A percentile compares a stretch with the other conserved stretches of the same genome.
phyloP scores from a whole-genome alignment of 2,113 vertebrate species.

The Carlito syrichta region DNA sequence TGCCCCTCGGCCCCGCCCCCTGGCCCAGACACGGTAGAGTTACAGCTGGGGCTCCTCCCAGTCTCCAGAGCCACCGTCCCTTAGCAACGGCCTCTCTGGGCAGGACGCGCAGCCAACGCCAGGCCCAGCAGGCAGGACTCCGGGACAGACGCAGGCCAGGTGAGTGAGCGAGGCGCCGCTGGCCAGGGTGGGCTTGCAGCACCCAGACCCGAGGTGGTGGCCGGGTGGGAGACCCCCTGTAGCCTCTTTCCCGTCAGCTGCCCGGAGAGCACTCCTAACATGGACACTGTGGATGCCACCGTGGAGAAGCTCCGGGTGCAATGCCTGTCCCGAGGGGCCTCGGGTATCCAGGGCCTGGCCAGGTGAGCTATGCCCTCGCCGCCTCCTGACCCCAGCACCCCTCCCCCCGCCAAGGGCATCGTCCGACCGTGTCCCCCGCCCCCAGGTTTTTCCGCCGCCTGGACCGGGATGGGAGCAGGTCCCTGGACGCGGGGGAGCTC shows the following conservation, averaged over 20 bases:
- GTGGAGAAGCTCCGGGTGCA: slow-evolving; percentile 77
- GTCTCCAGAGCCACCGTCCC: slow-evolving; percentile 5
- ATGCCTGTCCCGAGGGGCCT: slow-evolving; percentile 79
- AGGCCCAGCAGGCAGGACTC: not conserved
- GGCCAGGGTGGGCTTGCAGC: not conserved
- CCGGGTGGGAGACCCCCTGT: fast-evolving
- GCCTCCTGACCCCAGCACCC: fast-evolving
- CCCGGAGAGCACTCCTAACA: not conserved
- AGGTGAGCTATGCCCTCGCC: slow-evolving; percentile 62
- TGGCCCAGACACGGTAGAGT: too few species aligned
- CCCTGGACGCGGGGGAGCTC: slow-evolving; percentile 79
- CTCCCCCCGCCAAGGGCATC: fast-evolving
- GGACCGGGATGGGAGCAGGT: slow-evolving; percentile 78
- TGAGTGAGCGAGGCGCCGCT: not conserved
- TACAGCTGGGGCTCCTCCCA: slow-evolving; percentile 41
- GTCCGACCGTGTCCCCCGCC: fast-evolving
- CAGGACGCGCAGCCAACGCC: not conserved
- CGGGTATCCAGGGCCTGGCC: slow-evolving; percentile 80
- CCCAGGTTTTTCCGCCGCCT: slow-evolving; percentile 81
- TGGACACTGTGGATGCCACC: slow-evolving; percentile 30
- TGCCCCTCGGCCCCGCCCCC: not conserved
- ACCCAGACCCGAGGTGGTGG: too few species aligned
- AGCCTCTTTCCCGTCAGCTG: not conserved
- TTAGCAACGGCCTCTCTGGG: slow-evolving; percentile 44
- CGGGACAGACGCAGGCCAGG: not conserved